Conservation (phyloP, 2,113 vertebrate species). For the Phasianus colchicus region DNA sequence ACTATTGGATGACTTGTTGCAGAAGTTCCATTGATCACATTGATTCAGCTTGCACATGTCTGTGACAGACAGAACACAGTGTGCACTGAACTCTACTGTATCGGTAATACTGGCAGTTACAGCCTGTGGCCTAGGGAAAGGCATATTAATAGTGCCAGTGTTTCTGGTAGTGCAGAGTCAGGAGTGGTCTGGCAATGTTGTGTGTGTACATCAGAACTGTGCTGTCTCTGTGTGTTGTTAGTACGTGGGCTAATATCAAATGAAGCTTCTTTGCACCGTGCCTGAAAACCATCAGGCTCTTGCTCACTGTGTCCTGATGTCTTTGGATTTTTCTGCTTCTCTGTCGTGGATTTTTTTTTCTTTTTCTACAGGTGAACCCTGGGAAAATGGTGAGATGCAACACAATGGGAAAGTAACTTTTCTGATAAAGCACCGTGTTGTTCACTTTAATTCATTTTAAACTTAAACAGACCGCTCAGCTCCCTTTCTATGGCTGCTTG, state of each 20-base stretch:
- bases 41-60: fast-evolving
- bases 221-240: fast-evolving
- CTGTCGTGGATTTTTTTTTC: neutral
- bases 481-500: neutral
- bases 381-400: neutral
- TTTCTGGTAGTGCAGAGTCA: neutral
- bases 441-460: neutral
- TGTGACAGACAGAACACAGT: neutral
- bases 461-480: neutral
- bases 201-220: neutral
- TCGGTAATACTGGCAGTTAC: neutral
- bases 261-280: neutral
- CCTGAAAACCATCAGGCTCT: neutral
- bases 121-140: neutral
- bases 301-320: too few species aligned
- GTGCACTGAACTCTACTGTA: fast-evolving
- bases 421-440: neutral
- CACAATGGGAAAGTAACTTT: neutral
- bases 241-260: neutral
- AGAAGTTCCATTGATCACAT: neutral
- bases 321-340: neutral
- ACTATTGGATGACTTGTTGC: fast-evolving
- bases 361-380: neutral
- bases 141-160: fast-evolving
- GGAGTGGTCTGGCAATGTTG: neutral